These are phyloP conservation scores for Phasia obesa DNA, from an alignment of 2,888 invertebrate species.

Conservation along the genomic window DNA sequence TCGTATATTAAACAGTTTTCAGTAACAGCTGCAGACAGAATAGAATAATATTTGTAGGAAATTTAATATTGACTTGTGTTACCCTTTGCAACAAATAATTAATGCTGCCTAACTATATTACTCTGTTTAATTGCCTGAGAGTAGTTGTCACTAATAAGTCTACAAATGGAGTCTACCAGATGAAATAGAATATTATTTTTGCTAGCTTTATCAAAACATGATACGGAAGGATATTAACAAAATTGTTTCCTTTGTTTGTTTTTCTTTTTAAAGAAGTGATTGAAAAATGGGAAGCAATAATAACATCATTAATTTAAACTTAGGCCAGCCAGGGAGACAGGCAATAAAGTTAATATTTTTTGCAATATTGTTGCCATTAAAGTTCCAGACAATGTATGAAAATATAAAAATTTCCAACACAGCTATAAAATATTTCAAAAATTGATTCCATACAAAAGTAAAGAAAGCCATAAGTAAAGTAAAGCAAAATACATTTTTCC, in stretches of 20 bases:
- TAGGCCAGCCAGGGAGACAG: not conserved
- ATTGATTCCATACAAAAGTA: too few relatives aligned
- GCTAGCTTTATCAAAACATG: slow-evolving; percentile 3
- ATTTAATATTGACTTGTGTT: slow-evolving; percentile 66
- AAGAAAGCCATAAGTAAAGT: too few relatives aligned
- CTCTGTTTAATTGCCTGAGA: slow-evolving; percentile 46
- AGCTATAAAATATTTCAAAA: too few relatives aligned
- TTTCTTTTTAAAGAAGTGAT: not conserved
- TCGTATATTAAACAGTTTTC: slow-evolving; percentile 44
- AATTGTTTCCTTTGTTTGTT: not conserved
- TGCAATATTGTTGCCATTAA: not conserved
- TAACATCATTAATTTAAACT: slow-evolving; percentile 21
- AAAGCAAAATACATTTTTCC: too few relatives aligned
- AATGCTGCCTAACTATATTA: slow-evolving; percentile 49
- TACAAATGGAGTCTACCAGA: slow-evolving; percentile 21
- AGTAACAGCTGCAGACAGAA: slow-evolving; percentile 16
- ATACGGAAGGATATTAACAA: slow-evolving; percentile 3
- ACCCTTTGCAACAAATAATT: slow-evolving; percentile 27
- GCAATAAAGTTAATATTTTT: slow-evolving; percentile 4
- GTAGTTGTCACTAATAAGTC: slow-evolving; percentile 23
- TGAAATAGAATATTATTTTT: slow-evolving; percentile 13
- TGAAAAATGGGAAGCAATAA: slow-evolving; percentile 28
- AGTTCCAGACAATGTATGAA: not conserved
- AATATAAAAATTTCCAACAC: not conserved
- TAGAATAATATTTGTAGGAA: slow-evolving; percentile 60